phyloP scores from a whole-genome alignment of 2,888 invertebrate species.

The Cecidostiba fungosa region DNA sequence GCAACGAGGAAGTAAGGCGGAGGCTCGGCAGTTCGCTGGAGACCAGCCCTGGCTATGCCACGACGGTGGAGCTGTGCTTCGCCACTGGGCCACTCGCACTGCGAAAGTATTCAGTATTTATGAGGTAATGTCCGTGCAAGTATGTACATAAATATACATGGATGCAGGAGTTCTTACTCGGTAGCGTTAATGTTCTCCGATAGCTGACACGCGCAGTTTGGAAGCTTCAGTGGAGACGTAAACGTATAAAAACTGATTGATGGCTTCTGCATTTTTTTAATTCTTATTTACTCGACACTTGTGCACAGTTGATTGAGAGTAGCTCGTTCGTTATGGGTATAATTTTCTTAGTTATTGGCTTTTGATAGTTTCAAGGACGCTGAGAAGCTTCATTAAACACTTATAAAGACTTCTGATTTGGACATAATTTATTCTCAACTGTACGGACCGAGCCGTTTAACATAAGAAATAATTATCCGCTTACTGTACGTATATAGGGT shows the following conservation, averaged over 20 bases:
- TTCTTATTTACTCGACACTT: neutral
- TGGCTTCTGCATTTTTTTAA: neutral
- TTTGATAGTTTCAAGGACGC: neutral
- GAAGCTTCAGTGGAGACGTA: neutral
- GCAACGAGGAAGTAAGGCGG: conserved; percentile 86
- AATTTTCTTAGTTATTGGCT: conserved; percentile 1
- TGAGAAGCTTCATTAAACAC: neutral
- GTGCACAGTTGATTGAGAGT: neutral
- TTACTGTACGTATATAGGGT: too few species aligned
- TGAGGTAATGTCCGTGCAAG: conserved; percentile 81
- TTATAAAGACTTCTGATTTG: too few species aligned
- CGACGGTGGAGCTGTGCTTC: conserved; percentile 91
- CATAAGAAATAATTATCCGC: too few species aligned
- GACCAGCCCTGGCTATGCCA: conserved; percentile 87
- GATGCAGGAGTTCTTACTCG: too few species aligned
- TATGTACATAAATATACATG: too few species aligned
- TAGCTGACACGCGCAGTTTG: neutral
- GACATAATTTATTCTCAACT: too few species aligned
- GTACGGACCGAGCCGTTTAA: too few species aligned
- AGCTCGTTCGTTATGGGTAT: neutral
- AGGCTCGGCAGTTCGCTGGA: conserved; percentile 81
- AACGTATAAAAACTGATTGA: neutral
- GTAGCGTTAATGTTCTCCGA: too few species aligned
- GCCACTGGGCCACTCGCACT: conserved; percentile 86
- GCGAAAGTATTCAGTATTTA: conserved; percentile 83